Percentiles rank a stretch among this genome's conserved stretches.
These are phyloP conservation scores for Pasiphila rectangulata DNA, from an alignment of 2,888 invertebrate species.

Conservation along the genomic window DNA sequence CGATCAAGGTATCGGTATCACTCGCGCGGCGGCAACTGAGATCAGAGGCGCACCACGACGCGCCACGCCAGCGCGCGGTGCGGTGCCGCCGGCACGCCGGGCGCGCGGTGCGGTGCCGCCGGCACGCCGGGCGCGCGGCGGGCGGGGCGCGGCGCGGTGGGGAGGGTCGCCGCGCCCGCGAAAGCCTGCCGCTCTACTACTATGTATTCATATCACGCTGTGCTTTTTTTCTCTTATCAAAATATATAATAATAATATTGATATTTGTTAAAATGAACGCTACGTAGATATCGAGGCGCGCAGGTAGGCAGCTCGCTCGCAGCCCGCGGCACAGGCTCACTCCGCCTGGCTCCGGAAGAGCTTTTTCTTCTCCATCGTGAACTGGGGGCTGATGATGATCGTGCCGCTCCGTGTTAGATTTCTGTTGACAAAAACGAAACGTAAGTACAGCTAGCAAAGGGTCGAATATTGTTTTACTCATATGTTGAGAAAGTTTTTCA, in stretches of 20 bases:
- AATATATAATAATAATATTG: constrained; percentile 80
- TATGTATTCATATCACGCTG: constrained; percentile 82
- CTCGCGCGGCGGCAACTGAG: constrained; percentile 75
- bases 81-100: too few relatives aligned
- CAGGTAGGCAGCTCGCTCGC: constrained; percentile 74
- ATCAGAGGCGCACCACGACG: constrained; percentile 66
- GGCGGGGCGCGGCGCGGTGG: constrained; percentile 56
- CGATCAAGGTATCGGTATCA: constrained; percentile 72
- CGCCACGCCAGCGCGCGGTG: constrained; percentile 48
- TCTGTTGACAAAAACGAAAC: constrained; percentile 70
- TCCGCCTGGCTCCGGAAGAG: constrained; percentile 88
- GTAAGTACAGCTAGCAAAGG: constrained; percentile 36
- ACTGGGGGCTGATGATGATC: constrained; percentile 93
- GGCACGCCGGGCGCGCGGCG: constrained; percentile 60
- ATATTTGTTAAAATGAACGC: constrained; percentile 79
- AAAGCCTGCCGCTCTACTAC: constrained; percentile 57
- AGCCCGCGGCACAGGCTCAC: constrained; percentile 62
- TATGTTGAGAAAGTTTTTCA: too few relatives aligned
- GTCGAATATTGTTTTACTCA: too few relatives aligned
- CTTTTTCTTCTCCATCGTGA: constrained; percentile 94
- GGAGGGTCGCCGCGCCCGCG: constrained; percentile 47
- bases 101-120: too few relatives aligned
- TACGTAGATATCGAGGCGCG: constrained; percentile 78
- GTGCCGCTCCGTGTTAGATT: constrained; percentile 92
- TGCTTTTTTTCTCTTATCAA: constrained; percentile 79